Evolutionary conservation across 1,140 invertebrate species (phyloP).

Genomic region (Neomicropteryx cornuta): DNA sequence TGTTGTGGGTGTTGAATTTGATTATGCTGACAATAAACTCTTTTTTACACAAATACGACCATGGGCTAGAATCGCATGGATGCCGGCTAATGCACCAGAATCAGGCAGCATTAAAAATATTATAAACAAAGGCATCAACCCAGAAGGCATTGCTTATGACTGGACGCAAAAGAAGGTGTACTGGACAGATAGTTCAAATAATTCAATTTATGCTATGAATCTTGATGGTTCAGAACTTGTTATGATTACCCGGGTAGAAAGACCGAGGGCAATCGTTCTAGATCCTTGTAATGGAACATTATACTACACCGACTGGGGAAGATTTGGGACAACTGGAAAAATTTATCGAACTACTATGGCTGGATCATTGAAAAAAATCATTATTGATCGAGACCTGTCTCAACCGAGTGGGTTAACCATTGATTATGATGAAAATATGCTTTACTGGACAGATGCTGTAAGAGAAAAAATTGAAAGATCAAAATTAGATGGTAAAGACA

Average conservation of each 20-base stretch:
- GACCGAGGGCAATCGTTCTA: slow-evolving; percentile 89
- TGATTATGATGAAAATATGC: slow-evolving; percentile 88
- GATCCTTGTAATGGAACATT: slow-evolving; percentile 93
- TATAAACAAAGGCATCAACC: slow-evolving; percentile 75
- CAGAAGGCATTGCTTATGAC: slow-evolving; percentile 92
- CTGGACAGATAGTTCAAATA: slow-evolving; percentile 93
- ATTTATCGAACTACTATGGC: slow-evolving; percentile 96
- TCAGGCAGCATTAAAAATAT: slow-evolving; percentile 55
- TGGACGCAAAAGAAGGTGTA: slow-evolving; percentile 96
- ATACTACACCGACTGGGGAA: slow-evolving; percentile 90
- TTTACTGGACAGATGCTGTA: slow-evolving; percentile 98
- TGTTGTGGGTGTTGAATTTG: slow-evolving; percentile 94
- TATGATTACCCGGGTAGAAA: slow-evolving; percentile 85
- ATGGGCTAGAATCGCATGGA: slow-evolving; percentile 76
- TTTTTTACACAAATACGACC: slow-evolving; percentile 89
- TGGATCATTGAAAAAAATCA: slow-evolving; percentile 80
- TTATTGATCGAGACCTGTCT: slow-evolving; percentile 83
- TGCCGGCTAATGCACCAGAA: slow-evolving; percentile 56
- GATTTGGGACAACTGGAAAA: slow-evolving; percentile 84
- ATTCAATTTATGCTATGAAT: slow-evolving; percentile 93
- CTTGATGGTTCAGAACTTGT: slow-evolving; percentile 79
- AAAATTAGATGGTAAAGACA: slow-evolving; percentile 70
- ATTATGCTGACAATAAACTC: slow-evolving; percentile 76
- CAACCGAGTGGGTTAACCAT: slow-evolving; percentile 94
- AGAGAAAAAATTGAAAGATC: slow-evolving; percentile 94